Evolutionary conservation across 2,113 vertebrate genomes (phyloP), one percentile per base, ranked within the genome.

Genomic region (Thalassoma bifasciatum): DNA sequence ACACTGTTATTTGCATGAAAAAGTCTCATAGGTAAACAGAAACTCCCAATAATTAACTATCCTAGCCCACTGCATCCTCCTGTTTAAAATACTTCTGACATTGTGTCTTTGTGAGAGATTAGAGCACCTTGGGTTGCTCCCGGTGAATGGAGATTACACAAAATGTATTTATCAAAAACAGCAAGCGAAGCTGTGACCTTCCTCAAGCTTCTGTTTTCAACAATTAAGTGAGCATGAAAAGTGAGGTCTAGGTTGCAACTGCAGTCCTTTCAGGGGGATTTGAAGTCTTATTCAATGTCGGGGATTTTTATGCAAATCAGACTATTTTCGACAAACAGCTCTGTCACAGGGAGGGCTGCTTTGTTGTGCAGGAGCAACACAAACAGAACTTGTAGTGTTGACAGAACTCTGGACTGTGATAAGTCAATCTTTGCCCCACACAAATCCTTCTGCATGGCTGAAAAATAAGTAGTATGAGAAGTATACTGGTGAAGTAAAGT

Each of bases 61-160:
- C 49, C 47, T 63, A 11, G 60, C 58, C 11, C 53, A 22, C 16
- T 0, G 44, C 12, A 57, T 37, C 38, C n/a, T 30, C 21, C 12
- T 68, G 37, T 66, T 84, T 74, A 86, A 77, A 84, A 70, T 73
- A 56, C 53, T 65, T 78, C 47, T 75, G 71, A 81, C 72, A 72
- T 59, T 71, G 75, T 54, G 42, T 68, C n/a, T 82, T 72, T 86
- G 62, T 74, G 58, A 37, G 54, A 42, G 57, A 42, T 66, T 13
- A 2, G 76, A 30, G 69, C 38, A 61, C 24, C 72, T 47, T 78
- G 77, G 4, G 37, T 57, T 46, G 1, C 5, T 44, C 42, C 24
- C 72, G 68, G 47, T 12, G 23, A 66, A 64, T 16, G 14, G 23
- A 70, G 61, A 82, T 65, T 56, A 72, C 37, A 54, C 9, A 36